A percentile compares a stretch with the other conserved stretches of the same genome.
Conservation (phyloP, 1,140 invertebrate species). For the Maniola jurtina region DNA sequence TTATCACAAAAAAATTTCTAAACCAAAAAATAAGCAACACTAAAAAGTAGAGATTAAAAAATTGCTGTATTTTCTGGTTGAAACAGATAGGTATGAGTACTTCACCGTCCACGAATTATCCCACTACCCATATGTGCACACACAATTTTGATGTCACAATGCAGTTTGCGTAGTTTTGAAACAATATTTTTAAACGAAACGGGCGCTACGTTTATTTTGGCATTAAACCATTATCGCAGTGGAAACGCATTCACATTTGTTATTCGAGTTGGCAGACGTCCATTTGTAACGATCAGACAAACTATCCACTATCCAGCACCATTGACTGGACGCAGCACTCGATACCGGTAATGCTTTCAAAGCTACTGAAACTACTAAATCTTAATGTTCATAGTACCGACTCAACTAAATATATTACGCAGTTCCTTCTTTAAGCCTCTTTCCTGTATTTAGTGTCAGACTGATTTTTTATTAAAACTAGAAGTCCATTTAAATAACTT, state of each 20-base stretch:
- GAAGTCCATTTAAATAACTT: not conserved
- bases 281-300: conserved; percentile 57
- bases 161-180: not conserved
- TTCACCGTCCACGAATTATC: not conserved
- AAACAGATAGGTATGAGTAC: too few relatives aligned
- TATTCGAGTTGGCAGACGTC: conserved; percentile 48
- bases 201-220: conserved; percentile 29
- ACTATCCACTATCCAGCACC: conserved; percentile 36
- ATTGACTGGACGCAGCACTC: conserved; percentile 27
- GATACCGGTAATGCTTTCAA: conserved; percentile 16
- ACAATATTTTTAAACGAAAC: conserved; percentile 12
- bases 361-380: conserved; percentile 17
- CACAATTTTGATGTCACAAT: conserved; percentile 1
- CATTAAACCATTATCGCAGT: conserved; percentile 35
- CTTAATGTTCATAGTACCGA: conserved; percentile 26
- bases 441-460: not conserved
- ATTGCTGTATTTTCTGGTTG: too few relatives aligned
- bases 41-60: too few relatives aligned
- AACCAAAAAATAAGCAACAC: too few relatives aligned
- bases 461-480: not conserved
- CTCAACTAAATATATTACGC: not conserved
- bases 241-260: conserved; percentile 41
- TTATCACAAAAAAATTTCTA: too few relatives aligned
- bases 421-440: not conserved
- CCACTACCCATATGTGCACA: not conserved